Evolutionary conservation across 2,797 vertebrate species (phyloP), one percentile per base, ranked within the genome.

Genomic region (Echiichthys vipera): DNA sequence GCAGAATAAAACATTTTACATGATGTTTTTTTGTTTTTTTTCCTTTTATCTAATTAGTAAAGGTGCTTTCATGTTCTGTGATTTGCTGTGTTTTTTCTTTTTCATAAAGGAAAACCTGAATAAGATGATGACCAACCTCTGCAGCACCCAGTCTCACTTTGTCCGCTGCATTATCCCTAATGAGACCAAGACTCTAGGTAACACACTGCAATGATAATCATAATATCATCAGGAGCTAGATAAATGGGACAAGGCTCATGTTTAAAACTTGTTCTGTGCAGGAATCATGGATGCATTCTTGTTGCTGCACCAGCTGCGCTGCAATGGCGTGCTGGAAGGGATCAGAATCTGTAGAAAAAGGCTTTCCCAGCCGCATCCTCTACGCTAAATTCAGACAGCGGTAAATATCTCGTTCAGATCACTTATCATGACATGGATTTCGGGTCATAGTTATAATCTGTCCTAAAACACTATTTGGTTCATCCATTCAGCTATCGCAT

Each of bases 101-200:
- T 63, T 42, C 55, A 66, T 80, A 17, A 91, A 99, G 97, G 96
- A 98, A 89, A 98, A 98, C 74, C 95, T 97, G 80, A 97, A 97
- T 88, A 98, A 98, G 91, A 93, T 97, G 93, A 98, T 98, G 97
- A 96, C 96, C 58, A 98, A 98, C 87, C 93, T 98, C 43, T 93
- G 96, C 74, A 95, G 96, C 89, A 97, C 96, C 2, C 97, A 98
- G 89, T 97, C 97, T 17, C 97, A 98, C 90, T 98, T 98, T 24
- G 97, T 98, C n/a, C 95, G 96, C 64, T 98, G 97, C 89, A 96
- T 98, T 82, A 97, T 98, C 78, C 97, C 96, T 17, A 98, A 98
- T 0, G 96, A 99, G 92, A 96, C 95, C 65, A 99, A 98, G 93
- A 97, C 96, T 64, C 96, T 96, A 94, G 97, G 97, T 98, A 95